Base-by-base conservation (phyloP, 2,888 invertebrate genomes). In the Julus scandinavius region DNA sequence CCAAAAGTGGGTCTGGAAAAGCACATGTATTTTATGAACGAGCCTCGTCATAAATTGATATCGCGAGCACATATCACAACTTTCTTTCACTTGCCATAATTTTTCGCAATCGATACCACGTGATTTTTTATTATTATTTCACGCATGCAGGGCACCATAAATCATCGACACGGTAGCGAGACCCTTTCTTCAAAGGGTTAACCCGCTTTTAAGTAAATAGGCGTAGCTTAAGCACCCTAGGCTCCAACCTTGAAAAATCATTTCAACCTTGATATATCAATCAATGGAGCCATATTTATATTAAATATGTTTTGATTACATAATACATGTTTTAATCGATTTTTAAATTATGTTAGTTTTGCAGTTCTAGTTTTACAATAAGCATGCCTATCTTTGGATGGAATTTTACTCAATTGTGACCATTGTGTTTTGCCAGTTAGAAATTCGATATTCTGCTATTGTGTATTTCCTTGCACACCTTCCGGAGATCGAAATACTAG, bases 251-350 rank as follows among this genome's bases (percentile, higher is more conserved):
- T 80, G 80, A 80, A 13, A 54, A 40, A 63, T 3, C 80, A 7
- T 80, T 20, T 40, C 38, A 80, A 15, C 80, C 80, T 80, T 80
- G 80, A 80, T 80, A 9, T 80, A 38, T 38, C 80, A 38, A 80
- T 80, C 80, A 80, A 40, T 80, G 7, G 2, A 45, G 45, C 45
- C 0, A 45, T 45, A 2, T 45, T 45, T 45, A 45, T 2, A 45
- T 45, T 45, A 45, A 45, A 7, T 45, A 45, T 7, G 2, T 45
- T 45, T 45, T 45, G 45, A 45, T 45, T 45, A 45, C 45, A 45
- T 7, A 45, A 45, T 45, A 45, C 45, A 45, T 45, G 45, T 2
- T 7, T 45, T 45, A 7, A 45, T 45, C 5, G 5, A 7, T 45
- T 45, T 45, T 45, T 45, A 7, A 45, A 5, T 5, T 7, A 45